Percentiles rank a stretch among this genome's conserved stretches.
Evolutionary conservation across 37 sponge, comb jelly and placozoan species (phyloP).

Genomic region (Haliclona indistincta): DNA sequence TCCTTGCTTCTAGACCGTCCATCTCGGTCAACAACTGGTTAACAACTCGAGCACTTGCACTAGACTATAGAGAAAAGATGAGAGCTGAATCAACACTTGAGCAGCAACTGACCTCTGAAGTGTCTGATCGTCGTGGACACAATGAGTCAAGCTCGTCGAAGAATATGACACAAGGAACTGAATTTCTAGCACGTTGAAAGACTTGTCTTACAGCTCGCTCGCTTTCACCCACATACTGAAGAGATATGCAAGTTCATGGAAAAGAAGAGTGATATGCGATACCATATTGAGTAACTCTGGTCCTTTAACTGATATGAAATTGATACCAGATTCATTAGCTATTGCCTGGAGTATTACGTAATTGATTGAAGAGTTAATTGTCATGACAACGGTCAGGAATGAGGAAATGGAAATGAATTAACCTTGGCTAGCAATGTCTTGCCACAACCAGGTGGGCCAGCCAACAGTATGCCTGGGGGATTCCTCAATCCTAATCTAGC

Average conservation of each 20-base stretch:
- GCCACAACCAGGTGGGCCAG: constrained; percentile 99
- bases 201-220: constrained; percentile 97
- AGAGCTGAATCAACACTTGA: background rate
- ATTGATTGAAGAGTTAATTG: background rate
- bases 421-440: constrained; percentile 98
- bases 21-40: constrained; percentile 98
- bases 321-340: constrained; percentile 96
- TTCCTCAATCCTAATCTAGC: constrained; percentile 76
- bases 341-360: constrained; percentile 69
- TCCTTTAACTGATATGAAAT: constrained; percentile 99
- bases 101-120: constrained; percentile 65
- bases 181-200: constrained; percentile 92
- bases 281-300: constrained; percentile 99
- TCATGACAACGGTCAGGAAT: background rate
- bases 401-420: constrained; percentile 9
- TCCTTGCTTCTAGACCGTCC: constrained; percentile 94
- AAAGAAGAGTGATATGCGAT: background rate
- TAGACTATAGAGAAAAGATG: constrained; percentile 37
- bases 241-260: background rate
- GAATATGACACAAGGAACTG: constrained; percentile 98
- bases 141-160: constrained; percentile 98
- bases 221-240: constrained; percentile 98
- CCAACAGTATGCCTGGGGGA: constrained; percentile 90
- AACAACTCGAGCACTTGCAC: constrained; percentile 90
- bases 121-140: constrained; percentile 87